Evolutionary conservation across 2,888 invertebrate species (phyloP).

Genomic region (Rhabditophanes sp.): DNA sequence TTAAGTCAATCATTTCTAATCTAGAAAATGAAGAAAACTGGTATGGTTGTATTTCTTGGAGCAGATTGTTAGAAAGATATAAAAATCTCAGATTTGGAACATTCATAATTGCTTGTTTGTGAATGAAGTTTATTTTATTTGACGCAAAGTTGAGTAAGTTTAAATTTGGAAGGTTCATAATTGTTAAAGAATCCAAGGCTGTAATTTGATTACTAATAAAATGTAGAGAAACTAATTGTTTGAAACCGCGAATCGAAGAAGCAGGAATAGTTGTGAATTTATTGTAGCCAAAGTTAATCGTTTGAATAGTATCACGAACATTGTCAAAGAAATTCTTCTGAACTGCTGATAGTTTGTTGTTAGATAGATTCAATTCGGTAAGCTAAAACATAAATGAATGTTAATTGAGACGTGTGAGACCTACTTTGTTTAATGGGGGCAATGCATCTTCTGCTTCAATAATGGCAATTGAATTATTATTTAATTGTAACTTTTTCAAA

Average conservation of each 20-base stretch:
- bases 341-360: conserved; percentile 33
- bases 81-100: conserved; percentile 41
- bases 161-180: conserved; percentile 41
- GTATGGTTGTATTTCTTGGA: conserved; percentile 18
- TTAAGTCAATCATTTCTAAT: conserved; percentile 38
- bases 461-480: conserved; percentile 37
- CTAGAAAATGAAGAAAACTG: conserved; percentile 39
- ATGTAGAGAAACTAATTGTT: conserved; percentile 40
- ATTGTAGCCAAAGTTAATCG: conserved; percentile 42
- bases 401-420: no score
- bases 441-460: conserved; percentile 24
- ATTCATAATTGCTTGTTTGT: conserved; percentile 40
- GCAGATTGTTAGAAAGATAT: conserved; percentile 36
- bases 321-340: conserved; percentile 36
- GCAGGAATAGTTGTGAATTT: conserved; percentile 32
- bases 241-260: conserved; percentile 41
- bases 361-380: conserved; percentile 37
- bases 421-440: conserved; percentile 33
- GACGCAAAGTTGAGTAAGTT: conserved; percentile 38
- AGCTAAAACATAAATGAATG: no score
- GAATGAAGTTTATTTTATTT: conserved; percentile 29
- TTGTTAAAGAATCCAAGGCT: conserved; percentile 31
- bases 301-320: conserved; percentile 35
- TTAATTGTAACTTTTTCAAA: conserved; percentile 31
- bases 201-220: conserved; percentile 36